Evolutionary conservation across 1,140 invertebrate species (phyloP), one percentile per base, ranked within the genome.

Genomic region (Camponotus pennsylvanicus): DNA sequence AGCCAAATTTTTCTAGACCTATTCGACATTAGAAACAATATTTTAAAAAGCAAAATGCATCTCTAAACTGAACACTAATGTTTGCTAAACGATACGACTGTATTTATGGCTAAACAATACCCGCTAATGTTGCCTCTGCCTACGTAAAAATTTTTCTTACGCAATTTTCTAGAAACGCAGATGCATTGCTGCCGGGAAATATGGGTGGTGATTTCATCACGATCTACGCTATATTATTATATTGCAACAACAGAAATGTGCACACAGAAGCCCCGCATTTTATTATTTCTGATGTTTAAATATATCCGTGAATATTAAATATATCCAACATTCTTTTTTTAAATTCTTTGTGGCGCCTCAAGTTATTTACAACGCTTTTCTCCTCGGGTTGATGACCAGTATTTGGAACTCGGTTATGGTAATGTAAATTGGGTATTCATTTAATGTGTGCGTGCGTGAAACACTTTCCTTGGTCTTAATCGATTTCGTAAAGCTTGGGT

Each of bases 101-200:
- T 32, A 45, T 34, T 9, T 27, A 18, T 13, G n/a, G 21, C 11
- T 21, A 59, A 89, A 88, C 75, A 90, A 90, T 85, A 82, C n/a
- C 63, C 59, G 32, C 0, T 27, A 15, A 69, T 87, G 86, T 77
- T 86, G 61, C 45, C 45, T 57, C 18, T 87, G 86, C 88, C 89
- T 80, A 90, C 89, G 71, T 87, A 77, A 90, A 52, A 88, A 90
- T 85, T 73, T 80, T 80, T 89, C 86, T 89, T 79, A 76, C 37
- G 32, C 66, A 67, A 80, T 86, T 77, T 86, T 86, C 42, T 61
- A 73, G 7, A 32, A 37, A 61, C 73, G 88, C 66, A 64, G 82
- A 77, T 77, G n/a, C 52, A 52, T 71, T n/a, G 55, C 34, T 69
- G 15, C 9, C 55, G 27, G 13, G 13, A n/a, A 37, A 70, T 37